Evolutionary conservation across 2,888 invertebrate genomes (phyloP).

Genomic region (Agrochola macilenta): DNA sequence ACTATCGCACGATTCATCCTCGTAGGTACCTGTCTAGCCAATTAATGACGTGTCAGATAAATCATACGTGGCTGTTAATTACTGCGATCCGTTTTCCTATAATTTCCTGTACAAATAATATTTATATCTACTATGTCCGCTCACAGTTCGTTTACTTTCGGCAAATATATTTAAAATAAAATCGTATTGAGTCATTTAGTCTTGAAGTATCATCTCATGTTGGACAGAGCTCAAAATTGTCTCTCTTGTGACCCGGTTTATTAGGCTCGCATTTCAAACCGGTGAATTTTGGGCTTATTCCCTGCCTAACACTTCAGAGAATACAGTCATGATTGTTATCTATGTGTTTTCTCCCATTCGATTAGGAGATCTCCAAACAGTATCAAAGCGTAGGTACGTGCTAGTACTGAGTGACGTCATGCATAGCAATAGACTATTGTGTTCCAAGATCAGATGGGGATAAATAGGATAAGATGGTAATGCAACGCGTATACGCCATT

Average conservation of each 20-base stretch:
- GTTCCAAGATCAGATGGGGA: slow-evolving; percentile 25
- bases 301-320: slow-evolving; percentile 8
- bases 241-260: background rate
- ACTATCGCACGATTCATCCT: slow-evolving; percentile 2
- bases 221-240: slow-evolving; percentile 12
- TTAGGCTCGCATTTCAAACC: background rate
- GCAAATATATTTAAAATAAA: slow-evolving; percentile 3
- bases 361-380: slow-evolving; percentile 54
- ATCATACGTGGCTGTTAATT: slow-evolving; percentile 55
- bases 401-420: slow-evolving; percentile 50
- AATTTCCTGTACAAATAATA: slow-evolving; percentile 27
- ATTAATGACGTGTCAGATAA: slow-evolving; percentile 52
- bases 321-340: slow-evolving; percentile 13
- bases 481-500: slow-evolving; percentile 22
- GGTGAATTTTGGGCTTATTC: slow-evolving; percentile 1
- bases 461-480: slow-evolving; percentile 38
- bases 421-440: slow-evolving; percentile 60
- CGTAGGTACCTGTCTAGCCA: slow-evolving; percentile 26
- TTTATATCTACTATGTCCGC: background rate
- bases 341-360: slow-evolving; percentile 39
- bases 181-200: background rate
- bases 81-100: slow-evolving; percentile 44
- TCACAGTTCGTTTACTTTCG: background rate
- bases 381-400: slow-evolving; percentile 35
- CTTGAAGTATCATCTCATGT: slow-evolving; percentile 2